Conservation (phyloP, 2,797 vertebrate genomes). For the Notoglanidium macrostoma region DNA sequence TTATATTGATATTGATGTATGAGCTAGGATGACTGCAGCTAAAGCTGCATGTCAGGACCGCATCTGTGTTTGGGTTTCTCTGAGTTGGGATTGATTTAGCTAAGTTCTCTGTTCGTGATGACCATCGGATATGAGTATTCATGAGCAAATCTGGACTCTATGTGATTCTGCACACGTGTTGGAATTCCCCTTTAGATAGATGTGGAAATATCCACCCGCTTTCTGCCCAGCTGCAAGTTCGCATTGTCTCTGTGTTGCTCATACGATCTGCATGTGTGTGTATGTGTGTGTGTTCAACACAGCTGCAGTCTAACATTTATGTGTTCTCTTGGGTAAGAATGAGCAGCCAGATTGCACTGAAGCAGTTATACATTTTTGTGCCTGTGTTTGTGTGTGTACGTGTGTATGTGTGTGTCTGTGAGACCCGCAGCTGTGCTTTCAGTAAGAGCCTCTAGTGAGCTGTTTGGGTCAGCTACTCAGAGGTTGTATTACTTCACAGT, state of each 20-base stretch:
- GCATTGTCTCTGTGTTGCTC: slow-evolving; percentile 33
- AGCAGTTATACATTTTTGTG: slow-evolving; percentile 34
- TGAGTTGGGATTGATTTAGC: slow-evolving; percentile 15
- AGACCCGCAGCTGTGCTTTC: slow-evolving; percentile 49
- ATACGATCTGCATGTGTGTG: slow-evolving; percentile 18
- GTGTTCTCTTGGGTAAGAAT: slow-evolving; percentile 38
- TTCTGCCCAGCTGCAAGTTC: slow-evolving; percentile 48
- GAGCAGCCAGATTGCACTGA: slow-evolving; percentile 43
- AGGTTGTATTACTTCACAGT: slow-evolving; percentile 46
- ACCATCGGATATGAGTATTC: slow-evolving; percentile 32
- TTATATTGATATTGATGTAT: slow-evolving; percentile 9
- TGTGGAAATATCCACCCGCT: slow-evolving; percentile 46
- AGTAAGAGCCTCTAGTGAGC: slow-evolving; percentile 17
- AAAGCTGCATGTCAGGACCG: not conserved
- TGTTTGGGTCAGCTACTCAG: slow-evolving; percentile 41
- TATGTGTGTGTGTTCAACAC: slow-evolving; percentile 33
- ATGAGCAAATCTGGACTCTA: slow-evolving; percentile 38
- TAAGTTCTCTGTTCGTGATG: slow-evolving; percentile 35
- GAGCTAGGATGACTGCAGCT: not conserved
- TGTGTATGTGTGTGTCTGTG: slow-evolving; percentile 39
- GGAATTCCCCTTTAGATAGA: slow-evolving; percentile 54
- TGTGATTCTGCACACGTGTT: slow-evolving; percentile 38
- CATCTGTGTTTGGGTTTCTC: slow-evolving; percentile 8
- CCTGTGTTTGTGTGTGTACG: not conserved
- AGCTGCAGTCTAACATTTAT: slow-evolving; percentile 50